Evolutionary conservation across 1,140 invertebrate species (phyloP).

Genomic region (Papilio polytes): DNA sequence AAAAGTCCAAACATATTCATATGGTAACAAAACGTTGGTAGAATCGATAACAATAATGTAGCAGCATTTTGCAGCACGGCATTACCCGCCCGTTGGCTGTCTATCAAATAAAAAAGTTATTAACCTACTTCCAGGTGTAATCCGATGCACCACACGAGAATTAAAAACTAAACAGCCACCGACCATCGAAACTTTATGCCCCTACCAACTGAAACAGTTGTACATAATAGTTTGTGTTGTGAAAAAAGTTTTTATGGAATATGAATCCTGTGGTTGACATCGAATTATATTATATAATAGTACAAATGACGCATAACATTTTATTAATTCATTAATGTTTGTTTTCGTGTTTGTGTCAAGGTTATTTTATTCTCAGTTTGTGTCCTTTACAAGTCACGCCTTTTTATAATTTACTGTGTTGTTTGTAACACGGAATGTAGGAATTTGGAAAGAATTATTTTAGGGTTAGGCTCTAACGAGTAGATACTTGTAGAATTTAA

Average conservation of each 20-base stretch:
- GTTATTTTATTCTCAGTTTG: not conserved
- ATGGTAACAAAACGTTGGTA: not conserved
- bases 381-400: constrained; percentile 5
- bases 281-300: no score
- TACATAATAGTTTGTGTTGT: not conserved
- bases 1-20: not conserved
- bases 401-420: not conserved
- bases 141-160: constrained; percentile 25
- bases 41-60: constrained; percentile 13
- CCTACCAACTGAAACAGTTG: not conserved
- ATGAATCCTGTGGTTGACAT: no score
- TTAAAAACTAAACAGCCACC: constrained; percentile 23
- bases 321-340: constrained; percentile 24
- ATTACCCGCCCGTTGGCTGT: constrained; percentile 7
- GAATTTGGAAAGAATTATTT: not conserved
- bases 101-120: constrained; percentile 38
- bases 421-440: not conserved
- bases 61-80: constrained; percentile 4
- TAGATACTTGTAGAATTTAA: no score
- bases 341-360: constrained; percentile 18
- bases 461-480: not conserved
- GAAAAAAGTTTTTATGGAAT: not conserved
- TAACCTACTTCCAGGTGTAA: constrained; percentile 29
- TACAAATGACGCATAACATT: not conserved
- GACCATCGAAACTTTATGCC: not conserved